Evolutionary conservation across 2,797 vertebrate species (phyloP).

Genomic region (Phoebastria nigripes): DNA sequence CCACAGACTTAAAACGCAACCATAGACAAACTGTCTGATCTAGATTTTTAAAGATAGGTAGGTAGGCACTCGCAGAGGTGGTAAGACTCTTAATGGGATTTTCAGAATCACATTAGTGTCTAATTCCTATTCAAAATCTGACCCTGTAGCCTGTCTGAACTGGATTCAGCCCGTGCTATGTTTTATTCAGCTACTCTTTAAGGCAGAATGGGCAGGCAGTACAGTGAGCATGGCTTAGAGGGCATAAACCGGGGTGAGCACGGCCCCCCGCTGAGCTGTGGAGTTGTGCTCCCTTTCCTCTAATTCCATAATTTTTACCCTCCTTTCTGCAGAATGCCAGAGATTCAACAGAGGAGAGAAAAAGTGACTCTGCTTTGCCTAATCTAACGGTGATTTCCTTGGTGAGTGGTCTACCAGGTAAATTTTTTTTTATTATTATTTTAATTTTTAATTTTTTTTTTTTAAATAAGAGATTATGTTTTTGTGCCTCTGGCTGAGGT

Average conservation of each 20-base stretch:
- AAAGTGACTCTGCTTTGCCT: neutral
- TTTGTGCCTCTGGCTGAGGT: neutral
- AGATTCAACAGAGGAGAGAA: neutral
- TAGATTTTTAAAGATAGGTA: neutral
- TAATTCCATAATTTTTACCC: neutral
- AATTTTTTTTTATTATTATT: neutral
- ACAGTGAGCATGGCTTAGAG: fast-evolving
- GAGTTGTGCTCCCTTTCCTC: neutral
- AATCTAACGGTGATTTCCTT: neutral
- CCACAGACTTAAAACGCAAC: fast-evolving
- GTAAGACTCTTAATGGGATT: constrained; percentile 39
- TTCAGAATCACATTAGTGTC: constrained; percentile 33
- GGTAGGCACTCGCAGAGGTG: neutral
- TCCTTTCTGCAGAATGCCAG: constrained; percentile 8
- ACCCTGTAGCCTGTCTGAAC: neutral
- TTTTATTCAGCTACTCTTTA: neutral
- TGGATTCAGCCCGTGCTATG: neutral
- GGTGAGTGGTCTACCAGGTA: neutral
- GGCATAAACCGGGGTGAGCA: fast-evolving
- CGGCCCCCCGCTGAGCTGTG: neutral
- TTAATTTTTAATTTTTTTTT: neutral
- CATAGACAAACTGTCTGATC: neutral
- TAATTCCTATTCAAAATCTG: constrained; percentile 44
- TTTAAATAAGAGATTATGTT: neutral
- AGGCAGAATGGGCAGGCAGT: neutral